phyloP scores from a whole-genome alignment of 2,113 vertebrate species.

The Hemibagrus wyckioides region DNA sequence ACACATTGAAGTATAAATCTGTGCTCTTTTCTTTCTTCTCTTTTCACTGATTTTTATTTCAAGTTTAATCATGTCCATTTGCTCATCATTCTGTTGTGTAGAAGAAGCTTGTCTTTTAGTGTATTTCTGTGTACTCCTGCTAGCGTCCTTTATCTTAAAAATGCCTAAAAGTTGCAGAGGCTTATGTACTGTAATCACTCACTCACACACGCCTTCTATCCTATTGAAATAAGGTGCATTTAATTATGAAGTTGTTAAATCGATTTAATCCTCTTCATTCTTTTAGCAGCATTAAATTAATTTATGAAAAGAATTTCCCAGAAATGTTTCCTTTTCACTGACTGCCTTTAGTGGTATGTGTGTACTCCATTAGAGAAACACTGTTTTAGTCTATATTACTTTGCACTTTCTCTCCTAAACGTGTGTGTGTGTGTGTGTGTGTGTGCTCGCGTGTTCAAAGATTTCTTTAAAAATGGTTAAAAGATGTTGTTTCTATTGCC shows the following conservation, averaged over 20 bases:
- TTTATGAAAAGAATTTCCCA: background rate
- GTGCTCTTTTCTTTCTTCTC: too few species aligned
- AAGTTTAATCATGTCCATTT: background rate
- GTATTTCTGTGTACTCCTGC: background rate
- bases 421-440: background rate
- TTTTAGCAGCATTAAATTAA: background rate
- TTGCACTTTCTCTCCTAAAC: background rate
- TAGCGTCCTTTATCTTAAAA: background rate
- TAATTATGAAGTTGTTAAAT: background rate
- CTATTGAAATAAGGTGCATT: background rate
- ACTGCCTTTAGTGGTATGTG: background rate
- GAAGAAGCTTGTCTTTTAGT: background rate
- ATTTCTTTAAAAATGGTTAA: background rate
- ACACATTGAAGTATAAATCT: too few species aligned
- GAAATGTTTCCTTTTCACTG: background rate
- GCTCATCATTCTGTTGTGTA: background rate
- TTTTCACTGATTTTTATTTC: background rate
- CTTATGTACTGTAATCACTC: background rate
- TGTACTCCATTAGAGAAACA: background rate
- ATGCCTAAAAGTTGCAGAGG: background rate
- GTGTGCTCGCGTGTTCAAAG: background rate
- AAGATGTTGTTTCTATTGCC: conserved; percentile 30
- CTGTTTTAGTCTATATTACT: background rate
- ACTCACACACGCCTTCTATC: background rate
- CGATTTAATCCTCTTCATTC: background rate